These are phyloP conservation scores for Varecia variegata DNA, from an alignment of 2,797 vertebrate genomes.

Conservation along the genomic window DNA sequence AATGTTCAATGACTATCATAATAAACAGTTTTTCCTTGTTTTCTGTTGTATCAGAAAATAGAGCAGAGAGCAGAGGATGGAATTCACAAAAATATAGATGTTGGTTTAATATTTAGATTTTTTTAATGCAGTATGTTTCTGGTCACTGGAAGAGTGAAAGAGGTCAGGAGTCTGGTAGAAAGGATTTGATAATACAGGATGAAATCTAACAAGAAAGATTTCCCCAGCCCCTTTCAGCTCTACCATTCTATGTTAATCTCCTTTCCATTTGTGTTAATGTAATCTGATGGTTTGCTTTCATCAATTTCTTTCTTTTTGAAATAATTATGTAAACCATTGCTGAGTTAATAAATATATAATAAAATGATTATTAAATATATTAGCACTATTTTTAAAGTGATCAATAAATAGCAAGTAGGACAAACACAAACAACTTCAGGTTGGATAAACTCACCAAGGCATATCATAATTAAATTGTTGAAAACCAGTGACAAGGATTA, in stretches of 20 bases:
- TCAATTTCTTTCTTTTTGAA: constrained; percentile 37
- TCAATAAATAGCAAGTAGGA: neutral
- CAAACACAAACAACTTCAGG: neutral
- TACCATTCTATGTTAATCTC: neutral
- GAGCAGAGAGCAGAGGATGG: neutral
- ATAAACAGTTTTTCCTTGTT: neutral
- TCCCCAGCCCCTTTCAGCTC: neutral
- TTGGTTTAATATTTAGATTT: neutral
- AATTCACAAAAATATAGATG: neutral
- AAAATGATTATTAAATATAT: neutral
- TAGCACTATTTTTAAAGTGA: neutral
- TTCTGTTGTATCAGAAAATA: neutral
- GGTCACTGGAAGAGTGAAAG: neutral
- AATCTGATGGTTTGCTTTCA: neutral
- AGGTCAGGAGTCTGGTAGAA: neutral
- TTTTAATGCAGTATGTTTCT: neutral
- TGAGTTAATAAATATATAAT: neutral
- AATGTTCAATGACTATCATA: neutral
- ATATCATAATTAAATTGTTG: neutral
- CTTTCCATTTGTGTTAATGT: neutral
- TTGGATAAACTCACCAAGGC: neutral
- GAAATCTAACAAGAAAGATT: neutral
- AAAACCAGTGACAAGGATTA: neutral
- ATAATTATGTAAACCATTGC: neutral
- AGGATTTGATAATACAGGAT: neutral